A percentile compares a stretch with the other conserved stretches of the same genome.
Conservation (phyloP, 2,797 vertebrate species). For the Petrocephalus sullivani region DNA sequence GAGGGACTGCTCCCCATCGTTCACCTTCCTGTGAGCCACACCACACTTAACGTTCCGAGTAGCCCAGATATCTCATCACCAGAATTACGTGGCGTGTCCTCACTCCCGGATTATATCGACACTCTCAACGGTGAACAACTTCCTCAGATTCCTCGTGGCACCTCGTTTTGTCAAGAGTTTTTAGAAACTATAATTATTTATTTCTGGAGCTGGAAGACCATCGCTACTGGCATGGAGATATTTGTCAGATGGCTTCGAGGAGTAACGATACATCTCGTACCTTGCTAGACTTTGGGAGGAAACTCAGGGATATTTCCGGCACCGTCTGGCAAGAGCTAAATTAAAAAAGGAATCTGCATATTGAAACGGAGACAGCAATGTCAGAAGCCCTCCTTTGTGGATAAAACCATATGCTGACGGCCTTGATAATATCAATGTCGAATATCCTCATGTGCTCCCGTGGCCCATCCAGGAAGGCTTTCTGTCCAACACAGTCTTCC, state of each 20-base stretch:
- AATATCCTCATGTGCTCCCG: neutral
- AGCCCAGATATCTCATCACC: neutral
- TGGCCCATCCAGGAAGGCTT: neutral
- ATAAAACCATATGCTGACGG: conserved; percentile 5
- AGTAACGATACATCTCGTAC: neutral
- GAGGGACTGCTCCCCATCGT: neutral
- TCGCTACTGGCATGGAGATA: neutral
- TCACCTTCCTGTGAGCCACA: neutral
- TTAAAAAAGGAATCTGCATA: conserved; percentile 19
- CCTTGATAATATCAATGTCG: conserved; percentile 8
- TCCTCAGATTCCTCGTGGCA: neutral
- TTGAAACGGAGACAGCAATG: neutral
- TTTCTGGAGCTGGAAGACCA: neutral
- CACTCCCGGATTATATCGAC: neutral
- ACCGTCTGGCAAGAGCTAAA: conserved; percentile 5
- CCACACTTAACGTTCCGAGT: neutral
- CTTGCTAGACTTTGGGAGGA: neutral
- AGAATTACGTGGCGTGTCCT: neutral
- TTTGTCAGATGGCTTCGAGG: neutral
- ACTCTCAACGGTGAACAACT: neutral
- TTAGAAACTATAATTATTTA: neutral
- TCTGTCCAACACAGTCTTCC: neutral
- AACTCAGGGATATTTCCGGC: neutral
- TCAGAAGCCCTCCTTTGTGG: neutral
- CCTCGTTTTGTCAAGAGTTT: neutral